Evolutionary conservation across 2,797 vertebrate species (phyloP).

Genomic region (Chrosomus eos): DNA sequence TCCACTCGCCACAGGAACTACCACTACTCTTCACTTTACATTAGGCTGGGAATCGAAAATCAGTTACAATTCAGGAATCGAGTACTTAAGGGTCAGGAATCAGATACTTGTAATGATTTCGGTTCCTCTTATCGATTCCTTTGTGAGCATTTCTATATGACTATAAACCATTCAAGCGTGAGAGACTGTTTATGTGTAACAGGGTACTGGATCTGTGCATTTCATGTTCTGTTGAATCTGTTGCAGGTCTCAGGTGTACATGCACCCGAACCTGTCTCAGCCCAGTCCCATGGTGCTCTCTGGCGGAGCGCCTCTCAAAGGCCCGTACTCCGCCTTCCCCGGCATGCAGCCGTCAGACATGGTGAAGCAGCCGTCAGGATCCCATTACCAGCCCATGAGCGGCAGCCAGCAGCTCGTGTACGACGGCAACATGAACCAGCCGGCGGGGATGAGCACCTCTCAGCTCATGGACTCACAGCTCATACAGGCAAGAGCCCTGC

Average conservation of each 20-base stretch:
- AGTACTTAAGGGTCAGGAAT: too few species aligned
- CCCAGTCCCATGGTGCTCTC: conserved; percentile 95
- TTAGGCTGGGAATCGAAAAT: too few species aligned
- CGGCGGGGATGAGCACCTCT: conserved; percentile 90
- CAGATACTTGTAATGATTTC: too few species aligned
- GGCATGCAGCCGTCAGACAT: conserved; percentile 97
- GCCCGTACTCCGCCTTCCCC: conserved; percentile 93
- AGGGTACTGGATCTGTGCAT: too few species aligned
- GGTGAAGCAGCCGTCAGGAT: conserved; percentile 93
- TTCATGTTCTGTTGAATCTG: not conserved
- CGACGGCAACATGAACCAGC: conserved; percentile 91
- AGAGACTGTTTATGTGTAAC: too few species aligned
- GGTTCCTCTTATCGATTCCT: too few species aligned
- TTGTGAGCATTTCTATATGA: too few species aligned
- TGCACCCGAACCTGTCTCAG: conserved; percentile 97
- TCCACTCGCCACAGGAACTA: not conserved
- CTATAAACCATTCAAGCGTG: too few species aligned
- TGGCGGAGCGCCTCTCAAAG: conserved; percentile 90
- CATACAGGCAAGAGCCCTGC: conserved; percentile 84
- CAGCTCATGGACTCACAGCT: conserved; percentile 98
- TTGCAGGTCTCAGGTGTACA: conserved; percentile 95
- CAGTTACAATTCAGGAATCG: too few species aligned
- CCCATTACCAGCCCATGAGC: conserved; percentile 95
- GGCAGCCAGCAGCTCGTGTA: conserved; percentile 95
- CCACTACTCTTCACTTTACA: not conserved